phyloP scores from a whole-genome alignment of 2,888 invertebrate genomes.

The Epinotia bilunana region DNA sequence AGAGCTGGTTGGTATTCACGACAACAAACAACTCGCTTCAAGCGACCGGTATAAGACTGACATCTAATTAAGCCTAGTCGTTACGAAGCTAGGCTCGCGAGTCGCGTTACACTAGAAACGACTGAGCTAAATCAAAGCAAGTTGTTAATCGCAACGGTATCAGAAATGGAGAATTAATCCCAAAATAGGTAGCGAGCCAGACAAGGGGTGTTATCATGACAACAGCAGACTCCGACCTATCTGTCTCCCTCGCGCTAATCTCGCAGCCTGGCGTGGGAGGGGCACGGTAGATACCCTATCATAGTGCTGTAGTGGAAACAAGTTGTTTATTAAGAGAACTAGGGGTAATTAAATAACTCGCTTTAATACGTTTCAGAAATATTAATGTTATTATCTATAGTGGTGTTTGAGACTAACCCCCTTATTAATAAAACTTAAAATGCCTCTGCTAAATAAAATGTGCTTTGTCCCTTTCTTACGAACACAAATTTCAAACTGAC shows the following conservation, averaged over 20 bases:
- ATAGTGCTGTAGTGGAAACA: not conserved
- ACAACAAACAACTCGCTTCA: too few relatives aligned
- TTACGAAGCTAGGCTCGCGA: not conserved
- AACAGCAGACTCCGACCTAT: conserved; percentile 25
- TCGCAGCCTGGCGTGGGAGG: not conserved
- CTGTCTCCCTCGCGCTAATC: conserved; percentile 13
- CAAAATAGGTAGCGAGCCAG: conserved; percentile 24
- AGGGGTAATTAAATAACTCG: not conserved
- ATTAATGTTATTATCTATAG: not conserved
- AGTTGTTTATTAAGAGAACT: conserved; percentile 6
- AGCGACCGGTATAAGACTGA: too few relatives aligned
- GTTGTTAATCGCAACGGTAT: not conserved
- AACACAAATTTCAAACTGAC: too few relatives aligned
- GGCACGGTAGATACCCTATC: not conserved
- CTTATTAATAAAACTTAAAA: too few relatives aligned
- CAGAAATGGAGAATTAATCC: conserved; percentile 18
- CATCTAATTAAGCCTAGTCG: too few relatives aligned
- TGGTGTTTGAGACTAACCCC: not conserved
- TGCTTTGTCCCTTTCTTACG: too few relatives aligned
- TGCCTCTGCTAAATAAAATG: too few relatives aligned
- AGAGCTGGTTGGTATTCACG: too few relatives aligned
- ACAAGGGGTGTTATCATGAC: conserved; percentile 40
- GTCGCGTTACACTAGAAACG: not conserved
- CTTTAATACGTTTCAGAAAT: not conserved
- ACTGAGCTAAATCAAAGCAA: too few relatives aligned